Conservation (phyloP, 2,113 vertebrate species). For the Carassius auratus region DNA sequence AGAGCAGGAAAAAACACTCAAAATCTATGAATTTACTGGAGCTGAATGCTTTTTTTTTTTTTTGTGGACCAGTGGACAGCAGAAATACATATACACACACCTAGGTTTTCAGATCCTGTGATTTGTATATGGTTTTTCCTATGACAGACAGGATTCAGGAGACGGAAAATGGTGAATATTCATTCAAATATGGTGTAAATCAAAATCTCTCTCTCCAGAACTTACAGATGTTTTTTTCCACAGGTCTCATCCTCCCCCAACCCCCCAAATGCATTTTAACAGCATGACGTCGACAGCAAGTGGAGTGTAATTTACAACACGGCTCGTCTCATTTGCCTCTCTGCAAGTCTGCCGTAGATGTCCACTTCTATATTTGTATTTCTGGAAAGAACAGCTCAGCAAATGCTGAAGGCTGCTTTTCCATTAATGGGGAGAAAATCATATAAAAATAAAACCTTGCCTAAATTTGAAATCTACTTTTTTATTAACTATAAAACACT, state of each 20-base stretch:
- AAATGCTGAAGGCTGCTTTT: conserved; percentile 49
- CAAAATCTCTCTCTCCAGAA: background rate
- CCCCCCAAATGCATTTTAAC: conserved; percentile 41
- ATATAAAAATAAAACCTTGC: background rate
- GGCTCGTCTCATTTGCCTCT: conserved; percentile 57
- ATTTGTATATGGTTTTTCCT: background rate
- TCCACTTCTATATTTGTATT: conserved; percentile 74
- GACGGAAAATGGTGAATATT: background rate
- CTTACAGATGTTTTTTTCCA: conserved; percentile 33
- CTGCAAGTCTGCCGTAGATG: conserved; percentile 65
- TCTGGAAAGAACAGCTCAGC: conserved; percentile 55
- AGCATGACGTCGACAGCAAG: conserved; percentile 54
- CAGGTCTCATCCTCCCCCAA: conserved; percentile 14
- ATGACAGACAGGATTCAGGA: background rate
- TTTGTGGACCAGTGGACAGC: conserved; percentile 66
- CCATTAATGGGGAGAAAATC: conserved; percentile 31
- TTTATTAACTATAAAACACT: background rate
- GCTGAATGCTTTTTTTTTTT: conserved; percentile 65
- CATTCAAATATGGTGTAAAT: background rate
- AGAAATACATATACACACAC: conserved; percentile 60
- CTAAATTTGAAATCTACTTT: background rate
- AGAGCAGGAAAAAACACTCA: conserved; percentile 74
- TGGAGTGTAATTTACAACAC: conserved; percentile 68
- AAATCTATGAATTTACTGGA: conserved; percentile 55
- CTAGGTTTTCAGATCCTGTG: background rate